These are phyloP conservation scores for Polyodon spathula DNA, from an alignment of 2,113 vertebrate species.

Conservation along the genomic window DNA sequence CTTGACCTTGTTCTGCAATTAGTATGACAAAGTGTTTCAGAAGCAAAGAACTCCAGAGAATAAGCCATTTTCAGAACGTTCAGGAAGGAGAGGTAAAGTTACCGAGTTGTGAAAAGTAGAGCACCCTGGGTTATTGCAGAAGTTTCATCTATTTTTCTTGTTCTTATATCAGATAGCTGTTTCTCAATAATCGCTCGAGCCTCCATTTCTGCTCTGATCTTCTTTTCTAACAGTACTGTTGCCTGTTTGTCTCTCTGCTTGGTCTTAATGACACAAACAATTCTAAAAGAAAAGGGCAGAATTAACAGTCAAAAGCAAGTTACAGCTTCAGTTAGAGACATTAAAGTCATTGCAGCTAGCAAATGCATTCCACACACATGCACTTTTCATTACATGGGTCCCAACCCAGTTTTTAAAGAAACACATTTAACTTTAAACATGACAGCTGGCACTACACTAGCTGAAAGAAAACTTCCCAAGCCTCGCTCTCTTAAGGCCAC, in stretches of 20 bases:
- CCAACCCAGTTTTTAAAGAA: no score
- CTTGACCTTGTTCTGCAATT: no score
- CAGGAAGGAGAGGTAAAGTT: slow-evolving; percentile 1
- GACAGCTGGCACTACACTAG: no score
- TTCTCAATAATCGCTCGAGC: slow-evolving; percentile 50
- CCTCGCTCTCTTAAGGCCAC: no score
- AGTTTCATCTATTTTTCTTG: slow-evolving; percentile 58
- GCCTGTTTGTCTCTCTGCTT: slow-evolving; percentile 69
- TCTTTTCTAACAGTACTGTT: slow-evolving; percentile 58
- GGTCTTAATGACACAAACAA: slow-evolving; percentile 59
- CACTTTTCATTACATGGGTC: no score
- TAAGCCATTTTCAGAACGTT: no score
- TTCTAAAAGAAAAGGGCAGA: slow-evolving; percentile 35
- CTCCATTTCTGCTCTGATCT: slow-evolving; percentile 54
- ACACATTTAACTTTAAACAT: no score
- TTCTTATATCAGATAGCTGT: slow-evolving; percentile 51
- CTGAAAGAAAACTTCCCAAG: no score
- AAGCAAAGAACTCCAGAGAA: no score
- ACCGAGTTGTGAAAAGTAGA: slow-evolving; percentile 46
- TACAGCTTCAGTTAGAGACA: neutral
- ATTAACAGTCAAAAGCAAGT: neutral
- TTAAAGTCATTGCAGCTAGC: no score
- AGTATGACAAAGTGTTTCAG: no score
- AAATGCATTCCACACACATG: no score
- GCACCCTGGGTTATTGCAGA: slow-evolving; percentile 39